Conservation (phyloP, 37 sponge, comb jelly and placozoan genomes). For the Crambe crambe region DNA sequence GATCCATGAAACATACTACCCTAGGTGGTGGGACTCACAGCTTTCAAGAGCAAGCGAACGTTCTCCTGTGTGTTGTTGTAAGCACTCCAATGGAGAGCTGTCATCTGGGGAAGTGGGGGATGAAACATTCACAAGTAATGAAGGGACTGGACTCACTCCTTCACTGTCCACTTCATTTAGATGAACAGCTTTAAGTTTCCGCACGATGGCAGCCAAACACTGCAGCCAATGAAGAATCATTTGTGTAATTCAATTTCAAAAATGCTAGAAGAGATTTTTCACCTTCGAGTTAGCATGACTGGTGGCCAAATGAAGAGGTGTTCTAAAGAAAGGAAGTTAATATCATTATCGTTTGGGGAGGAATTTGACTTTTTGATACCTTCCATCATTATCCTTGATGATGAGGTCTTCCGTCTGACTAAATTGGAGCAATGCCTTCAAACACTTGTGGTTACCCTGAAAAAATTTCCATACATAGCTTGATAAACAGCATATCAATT, state of each 20-base stretch:
- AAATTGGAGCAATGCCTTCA: conserved; percentile 54
- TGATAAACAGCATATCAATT: background rate
- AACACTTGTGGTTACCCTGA: conserved; percentile 51
- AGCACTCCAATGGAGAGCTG: conserved; percentile 93
- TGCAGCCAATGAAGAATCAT: background rate
- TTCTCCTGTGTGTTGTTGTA: conserved; percentile 79
- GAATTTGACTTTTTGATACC: conserved; percentile 45
- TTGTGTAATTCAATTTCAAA: too few species aligned
- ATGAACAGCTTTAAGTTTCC: conserved; percentile 52
- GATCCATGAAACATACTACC: background rate
- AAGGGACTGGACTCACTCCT: conserved; percentile 36
- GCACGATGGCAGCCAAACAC: conserved; percentile 67
- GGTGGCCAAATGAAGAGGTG: conserved; percentile 73
- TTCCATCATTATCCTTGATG: conserved; percentile 76
- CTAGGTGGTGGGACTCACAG: conserved; percentile 47
- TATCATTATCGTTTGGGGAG: background rate
- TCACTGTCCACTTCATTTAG: conserved; percentile 79
- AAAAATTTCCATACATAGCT: background rate
- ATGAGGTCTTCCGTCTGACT: conserved; percentile 30
- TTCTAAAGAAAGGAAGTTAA: conserved; percentile 21
- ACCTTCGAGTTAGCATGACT: conserved; percentile 53
- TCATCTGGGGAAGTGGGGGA: conserved; percentile 64
- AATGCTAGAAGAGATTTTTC: background rate
- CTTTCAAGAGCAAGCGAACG: conserved; percentile 64
- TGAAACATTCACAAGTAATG: background rate